A percentile compares a stretch with the other conserved stretches of the same genome.
Conservation (phyloP, 2,888 invertebrate species). For the Serrognathus titanus region DNA sequence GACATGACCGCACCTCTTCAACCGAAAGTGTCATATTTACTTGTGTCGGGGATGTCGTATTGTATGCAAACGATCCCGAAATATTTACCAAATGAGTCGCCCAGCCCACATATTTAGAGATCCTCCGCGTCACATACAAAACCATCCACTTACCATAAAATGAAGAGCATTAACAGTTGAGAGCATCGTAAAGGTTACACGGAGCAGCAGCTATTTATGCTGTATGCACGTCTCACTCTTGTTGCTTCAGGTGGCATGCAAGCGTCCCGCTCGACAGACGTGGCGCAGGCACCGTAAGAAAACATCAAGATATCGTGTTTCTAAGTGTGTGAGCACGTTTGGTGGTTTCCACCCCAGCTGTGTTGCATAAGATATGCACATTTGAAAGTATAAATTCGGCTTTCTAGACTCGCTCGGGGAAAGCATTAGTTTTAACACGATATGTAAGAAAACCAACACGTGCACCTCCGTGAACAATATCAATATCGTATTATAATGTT, state of each 20-base stretch:
- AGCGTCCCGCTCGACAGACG: not conserved
- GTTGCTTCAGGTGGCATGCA: not conserved
- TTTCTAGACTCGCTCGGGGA: slow-evolving; percentile 22
- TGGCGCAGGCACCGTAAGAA: slow-evolving; percentile 15
- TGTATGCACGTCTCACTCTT: slow-evolving; percentile 8
- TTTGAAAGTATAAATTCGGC: slow-evolving; percentile 41
- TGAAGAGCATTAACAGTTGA: slow-evolving; percentile 24
- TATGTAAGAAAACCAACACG: slow-evolving; percentile 17
- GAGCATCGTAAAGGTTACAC: slow-evolving; percentile 24
- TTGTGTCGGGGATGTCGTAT: not conserved
- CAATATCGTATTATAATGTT: slow-evolving; percentile 28
- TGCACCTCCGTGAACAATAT: slow-evolving; percentile 30
- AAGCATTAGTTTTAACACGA: slow-evolving; percentile 28
- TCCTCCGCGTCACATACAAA: not conserved
- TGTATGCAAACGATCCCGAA: slow-evolving; percentile 3
- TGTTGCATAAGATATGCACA: slow-evolving; percentile 39
- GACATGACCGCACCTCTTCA: not conserved
- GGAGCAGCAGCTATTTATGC: slow-evolving; percentile 23
- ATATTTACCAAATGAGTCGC: not conserved
- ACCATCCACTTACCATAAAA: slow-evolving; percentile 26
- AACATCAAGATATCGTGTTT: slow-evolving; percentile 36
- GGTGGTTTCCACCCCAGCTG: slow-evolving; percentile 34
- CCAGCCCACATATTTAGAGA: not conserved
- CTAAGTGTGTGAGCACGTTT: slow-evolving; percentile 35
- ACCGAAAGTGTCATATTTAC: slow-evolving; percentile 3